Base-by-base conservation (phyloP, 2,888 invertebrate genomes). In the Drosophila kanekoi region DNA sequence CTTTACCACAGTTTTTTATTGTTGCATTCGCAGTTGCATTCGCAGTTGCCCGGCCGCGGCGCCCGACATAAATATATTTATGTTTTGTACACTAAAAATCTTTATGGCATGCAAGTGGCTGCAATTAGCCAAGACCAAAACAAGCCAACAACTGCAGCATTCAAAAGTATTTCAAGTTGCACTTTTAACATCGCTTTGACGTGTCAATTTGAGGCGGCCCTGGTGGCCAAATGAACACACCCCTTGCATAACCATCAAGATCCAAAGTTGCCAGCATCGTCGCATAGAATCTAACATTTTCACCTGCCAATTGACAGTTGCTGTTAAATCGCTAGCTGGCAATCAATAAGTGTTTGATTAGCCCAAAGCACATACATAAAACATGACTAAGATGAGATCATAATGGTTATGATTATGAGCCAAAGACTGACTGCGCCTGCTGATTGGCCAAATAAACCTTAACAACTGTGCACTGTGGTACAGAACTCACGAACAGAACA, bases 1-100 rank as follows among this genome's bases (percentile, higher is more conserved):
- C 77, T 83, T 83, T 86, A 83, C 86, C 77, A 83, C 77, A 76
- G 71, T 80, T 81, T 72, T 77, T 77, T 76, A 63, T 70, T 76
- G 73, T 73, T 62, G 64, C 63, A 58, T 51, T 54, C 53, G 62
- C 63, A 49, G 54, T 35, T 67, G 60, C 32, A 32, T 61, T 61
- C 28, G 40, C 37, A 58, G 56, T 60, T 33, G 23, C 32, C 23
- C 68, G 44, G 4, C 38, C 40, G 14, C 40, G 51, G 32, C 54
- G 44, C 68, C 63, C 49, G 53, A 51, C 77, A 68, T 68, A 63
- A 81, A 77, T 70, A 77, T 71, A 81, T 77, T 84, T 84, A 84
- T 85, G 77, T 59, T 64, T 66, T 59, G 60, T 33, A 49, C 77
- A 64, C 48, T 72, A 62, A 79, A 65, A 69, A 63, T 56, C 49